phyloP scores from a whole-genome alignment of 1,140 invertebrate genomes.

The Aphaenogaster rudis region DNA sequence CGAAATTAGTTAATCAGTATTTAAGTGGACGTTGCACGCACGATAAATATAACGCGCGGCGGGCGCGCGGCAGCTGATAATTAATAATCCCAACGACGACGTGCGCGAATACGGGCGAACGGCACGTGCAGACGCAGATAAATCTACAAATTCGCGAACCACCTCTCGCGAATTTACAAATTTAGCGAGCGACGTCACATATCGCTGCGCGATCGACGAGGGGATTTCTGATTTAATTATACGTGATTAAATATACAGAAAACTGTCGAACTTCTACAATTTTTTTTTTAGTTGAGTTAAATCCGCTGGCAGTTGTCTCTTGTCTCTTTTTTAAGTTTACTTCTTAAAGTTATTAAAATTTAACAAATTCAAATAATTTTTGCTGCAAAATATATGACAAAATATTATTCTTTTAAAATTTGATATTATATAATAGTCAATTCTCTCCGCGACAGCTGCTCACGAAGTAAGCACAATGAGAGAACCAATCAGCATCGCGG shows the following conservation, averaged over 20 bases:
- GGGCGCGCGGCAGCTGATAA: slow-evolving; percentile 19
- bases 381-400: no score
- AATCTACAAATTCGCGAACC: neutral
- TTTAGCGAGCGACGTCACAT: neutral
- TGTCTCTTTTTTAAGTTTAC: no score
- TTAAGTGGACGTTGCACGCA: slow-evolving; percentile 65
- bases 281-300: neutral
- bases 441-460: no score
- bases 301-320: no score
- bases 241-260: neutral
- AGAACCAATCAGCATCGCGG: no score
- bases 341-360: no score
- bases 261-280: neutral
- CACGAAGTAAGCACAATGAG: no score
- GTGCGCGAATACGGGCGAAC: slow-evolving; percentile 33
- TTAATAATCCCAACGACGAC: slow-evolving; percentile 26
- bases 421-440: no score
- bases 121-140: slow-evolving; percentile 52
- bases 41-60: slow-evolving; percentile 29
- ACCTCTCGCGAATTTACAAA: neutral
- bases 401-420: no score
- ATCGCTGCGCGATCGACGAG: neutral
- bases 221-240: neutral
- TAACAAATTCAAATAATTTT: no score
- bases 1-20: slow-evolving; percentile 63